Conservation (phyloP, 2,113 vertebrate genomes). For the Bungarus multicinctus region DNA sequence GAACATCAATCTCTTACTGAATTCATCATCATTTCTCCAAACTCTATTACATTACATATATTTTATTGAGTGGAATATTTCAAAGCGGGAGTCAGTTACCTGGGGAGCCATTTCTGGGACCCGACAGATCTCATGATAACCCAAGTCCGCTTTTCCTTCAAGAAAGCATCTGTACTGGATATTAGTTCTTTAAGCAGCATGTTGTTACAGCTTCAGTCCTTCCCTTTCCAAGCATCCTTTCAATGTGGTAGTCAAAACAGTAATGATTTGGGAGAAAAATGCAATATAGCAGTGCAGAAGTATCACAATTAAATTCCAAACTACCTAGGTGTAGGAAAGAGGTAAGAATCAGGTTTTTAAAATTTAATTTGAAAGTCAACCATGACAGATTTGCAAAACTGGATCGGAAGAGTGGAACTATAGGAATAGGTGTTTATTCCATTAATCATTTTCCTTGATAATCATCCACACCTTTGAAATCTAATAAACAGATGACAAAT, state of each 20-base stretch:
- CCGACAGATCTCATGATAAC: background rate
- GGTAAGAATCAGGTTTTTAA: background rate
- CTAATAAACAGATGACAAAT: background rate
- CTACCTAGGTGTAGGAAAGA: background rate
- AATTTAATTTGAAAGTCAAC: background rate
- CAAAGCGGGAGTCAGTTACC: background rate
- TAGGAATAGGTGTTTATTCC: background rate
- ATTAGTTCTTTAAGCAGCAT: background rate
- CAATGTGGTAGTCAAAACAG: too few relatives aligned
- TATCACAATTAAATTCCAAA: background rate
- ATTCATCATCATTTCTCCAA: background rate
- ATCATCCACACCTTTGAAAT: background rate
- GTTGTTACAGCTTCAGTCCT: background rate
- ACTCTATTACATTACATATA: background rate
- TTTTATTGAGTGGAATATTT: background rate
- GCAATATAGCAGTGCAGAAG: background rate
- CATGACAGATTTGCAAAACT: background rate
- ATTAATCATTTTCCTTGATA: background rate
- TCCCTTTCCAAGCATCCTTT: background rate
- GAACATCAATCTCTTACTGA: background rate
- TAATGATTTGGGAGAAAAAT: background rate
- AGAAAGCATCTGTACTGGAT: background rate
- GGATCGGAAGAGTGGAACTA: background rate
- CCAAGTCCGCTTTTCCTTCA: background rate
- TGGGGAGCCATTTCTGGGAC: background rate